A percentile compares a stretch with the other conserved stretches of the same genome.
Conservation (phyloP, 1,140 invertebrate species). For the Papilio machaon region DNA sequence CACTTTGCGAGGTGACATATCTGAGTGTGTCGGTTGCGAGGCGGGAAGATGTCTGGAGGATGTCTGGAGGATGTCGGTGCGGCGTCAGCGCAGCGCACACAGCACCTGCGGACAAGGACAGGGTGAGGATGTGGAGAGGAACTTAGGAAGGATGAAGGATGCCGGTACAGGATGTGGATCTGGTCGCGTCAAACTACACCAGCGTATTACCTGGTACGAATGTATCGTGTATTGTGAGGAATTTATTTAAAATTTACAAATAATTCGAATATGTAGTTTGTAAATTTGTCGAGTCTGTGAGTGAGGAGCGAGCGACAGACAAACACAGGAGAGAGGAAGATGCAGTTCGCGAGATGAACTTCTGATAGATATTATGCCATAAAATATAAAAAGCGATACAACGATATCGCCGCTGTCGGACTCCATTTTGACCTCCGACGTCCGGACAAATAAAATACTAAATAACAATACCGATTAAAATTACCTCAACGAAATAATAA, state of each 20-base stretch:
- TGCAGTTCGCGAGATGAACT: not conserved
- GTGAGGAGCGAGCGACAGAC: no score
- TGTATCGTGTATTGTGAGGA: not conserved
- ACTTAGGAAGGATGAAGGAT: slow-evolving; percentile 13
- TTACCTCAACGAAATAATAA: slow-evolving; percentile 74
- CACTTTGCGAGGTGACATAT: not conserved
- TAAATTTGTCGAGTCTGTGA: not conserved
- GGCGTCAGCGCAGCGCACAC: slow-evolving; percentile 42
- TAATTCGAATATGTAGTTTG: not conserved
- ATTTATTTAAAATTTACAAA: not conserved
- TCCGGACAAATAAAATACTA: slow-evolving; percentile 73
- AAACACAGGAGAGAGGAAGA: no score
- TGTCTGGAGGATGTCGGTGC: not conserved
- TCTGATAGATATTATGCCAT: not conserved
- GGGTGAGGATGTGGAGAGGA: slow-evolving; percentile 23
- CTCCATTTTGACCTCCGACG: slow-evolving; percentile 28
- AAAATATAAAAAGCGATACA: slow-evolving; percentile 8
- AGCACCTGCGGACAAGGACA: slow-evolving; percentile 46
- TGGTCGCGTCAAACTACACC: not conserved
- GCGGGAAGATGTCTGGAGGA: not conserved
- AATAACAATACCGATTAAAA: slow-evolving; percentile 79
- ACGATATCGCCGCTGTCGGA: not conserved
- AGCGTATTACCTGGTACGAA: not conserved
- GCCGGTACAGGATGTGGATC: not conserved
- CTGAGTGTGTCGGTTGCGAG: not conserved